Evolutionary conservation across 1,140 invertebrate genomes (phyloP), one percentile per base, ranked within the genome.

Genomic region (Pogonomyrmex californicus): DNA sequence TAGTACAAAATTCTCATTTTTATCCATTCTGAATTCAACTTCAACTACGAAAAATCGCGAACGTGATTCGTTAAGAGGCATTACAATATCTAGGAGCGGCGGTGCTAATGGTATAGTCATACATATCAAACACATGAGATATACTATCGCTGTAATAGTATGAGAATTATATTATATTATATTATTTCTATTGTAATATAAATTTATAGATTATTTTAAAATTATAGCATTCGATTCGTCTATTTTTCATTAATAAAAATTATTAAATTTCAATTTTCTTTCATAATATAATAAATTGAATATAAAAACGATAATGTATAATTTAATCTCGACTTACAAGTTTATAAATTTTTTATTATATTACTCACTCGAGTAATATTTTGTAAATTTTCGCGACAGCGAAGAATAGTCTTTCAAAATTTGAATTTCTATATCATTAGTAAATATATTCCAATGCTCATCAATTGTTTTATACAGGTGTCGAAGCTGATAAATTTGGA

Each of bases 371-470:
- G 41, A 65, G 33, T 49, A 65, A 12, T 65, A 49, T 78, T 44
- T 44, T 1, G 44, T 78, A 49, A 78, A 65, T 7, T 17, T 65
- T 78, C 10, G 41, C 7, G 76, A 49, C 1, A 49, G 0, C 10
- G 9, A 12, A 38, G 44, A 49, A 0, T 78, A 78, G 17, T 78
- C 2, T 49, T 78, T 78, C 41, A 65, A 14, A 0, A 78, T 6
- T 51, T 10, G 44, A 65, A 78, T 17, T 23, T 78, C 76, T 4
- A 38, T n/a, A 4, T 78, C 76, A 3, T n/a, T 38, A 2, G 76
- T 78, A 65, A 78, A 78, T 65, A 78, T 65, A 3, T 78, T 1
- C 76, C 76, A 78, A 51, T 78, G 60, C 0, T 78, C 3, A 4
- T 78, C 60, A 3, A 78, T 78, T 0, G 17, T 33, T 23, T 23